Evolutionary conservation across 2,888 invertebrate genomes (phyloP).

Genomic region (Drosophila anomelani): DNA sequence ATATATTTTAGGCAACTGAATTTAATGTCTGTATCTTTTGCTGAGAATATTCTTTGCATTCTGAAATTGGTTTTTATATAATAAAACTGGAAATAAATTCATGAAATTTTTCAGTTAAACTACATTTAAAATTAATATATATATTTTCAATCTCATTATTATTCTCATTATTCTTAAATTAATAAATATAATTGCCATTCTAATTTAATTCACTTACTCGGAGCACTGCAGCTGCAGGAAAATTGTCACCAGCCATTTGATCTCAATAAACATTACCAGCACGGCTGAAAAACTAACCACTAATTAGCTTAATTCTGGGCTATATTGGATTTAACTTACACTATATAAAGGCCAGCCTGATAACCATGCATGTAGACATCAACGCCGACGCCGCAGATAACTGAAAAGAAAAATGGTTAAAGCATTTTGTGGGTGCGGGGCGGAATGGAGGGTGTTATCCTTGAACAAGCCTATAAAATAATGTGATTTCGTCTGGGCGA

Average conservation of each 20-base stretch:
- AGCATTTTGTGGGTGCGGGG: conserved; percentile 7
- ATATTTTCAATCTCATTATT: neutral
- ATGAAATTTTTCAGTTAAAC: neutral
- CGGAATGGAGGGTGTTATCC: conserved; percentile 39
- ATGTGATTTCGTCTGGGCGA: conserved; percentile 49
- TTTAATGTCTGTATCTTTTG: neutral
- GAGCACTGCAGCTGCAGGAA: conserved; percentile 86
- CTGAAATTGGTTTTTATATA: neutral
- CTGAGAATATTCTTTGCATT: neutral
- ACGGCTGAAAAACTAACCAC: conserved; percentile 86
- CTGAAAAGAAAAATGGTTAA: conserved; percentile 84
- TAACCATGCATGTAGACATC: conserved; percentile 88
- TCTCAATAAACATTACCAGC: conserved; percentile 87
- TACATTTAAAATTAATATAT: neutral
- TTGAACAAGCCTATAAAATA: conserved; percentile 55
- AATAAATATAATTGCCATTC: neutral
- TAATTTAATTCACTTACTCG: conserved; percentile 79
- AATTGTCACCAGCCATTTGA: conserved; percentile 88
- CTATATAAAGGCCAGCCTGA: conserved; percentile 87
- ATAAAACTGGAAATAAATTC: neutral
- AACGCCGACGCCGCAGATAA: conserved; percentile 88
- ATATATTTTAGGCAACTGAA: neutral
- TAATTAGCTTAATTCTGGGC: conserved; percentile 45
- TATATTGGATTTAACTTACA: conserved; percentile 85
- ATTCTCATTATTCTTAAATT: neutral